These are phyloP conservation scores for Ethmia dodecea DNA, from an alignment of 2,888 invertebrate genomes.

Conservation along the genomic window DNA sequence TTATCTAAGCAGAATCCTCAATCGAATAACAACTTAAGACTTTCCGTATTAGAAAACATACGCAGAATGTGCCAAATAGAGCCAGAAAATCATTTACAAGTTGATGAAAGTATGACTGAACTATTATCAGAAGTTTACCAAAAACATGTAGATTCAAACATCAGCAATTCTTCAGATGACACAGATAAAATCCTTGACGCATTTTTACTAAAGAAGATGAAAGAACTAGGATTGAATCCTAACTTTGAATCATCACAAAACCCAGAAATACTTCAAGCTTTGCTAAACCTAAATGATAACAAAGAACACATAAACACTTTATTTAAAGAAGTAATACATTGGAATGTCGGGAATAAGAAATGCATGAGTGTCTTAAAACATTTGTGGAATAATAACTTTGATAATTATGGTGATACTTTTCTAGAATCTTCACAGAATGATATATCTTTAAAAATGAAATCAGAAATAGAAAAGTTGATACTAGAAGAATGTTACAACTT, in stretches of 20 bases:
- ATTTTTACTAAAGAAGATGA: constrained; percentile 46
- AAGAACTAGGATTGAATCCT: constrained; percentile 34
- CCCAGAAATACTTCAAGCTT: constrained; percentile 52
- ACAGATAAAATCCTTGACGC: constrained; percentile 40
- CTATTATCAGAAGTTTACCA: constrained; percentile 38
- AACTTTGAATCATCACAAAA: constrained; percentile 30
- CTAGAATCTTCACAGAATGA: constrained; percentile 30
- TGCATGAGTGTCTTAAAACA: constrained; percentile 34
- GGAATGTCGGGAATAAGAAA: constrained; percentile 29
- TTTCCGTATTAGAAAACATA: constrained; percentile 47
- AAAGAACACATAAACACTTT: constrained; percentile 25
- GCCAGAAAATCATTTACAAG: constrained; percentile 42
- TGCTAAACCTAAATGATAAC: constrained; percentile 47
- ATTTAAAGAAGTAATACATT: constrained; percentile 41
- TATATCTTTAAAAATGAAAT: constrained; percentile 48
- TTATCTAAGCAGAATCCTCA: constrained; percentile 39
- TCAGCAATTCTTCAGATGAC: constrained; percentile 20
- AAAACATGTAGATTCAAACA: constrained; percentile 20
- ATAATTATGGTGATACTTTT: neutral
- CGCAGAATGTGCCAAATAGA: constrained; percentile 47
- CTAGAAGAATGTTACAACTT: constrained; percentile 31
- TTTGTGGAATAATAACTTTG: constrained; percentile 31
- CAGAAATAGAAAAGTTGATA: constrained; percentile 45
- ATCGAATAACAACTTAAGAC: constrained; percentile 42
- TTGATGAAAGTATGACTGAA: constrained; percentile 41